Evolutionary conservation across 2,888 invertebrate genomes (phyloP), one percentile per base, ranked within the genome.

Genomic region (Lithosia quadra): DNA sequence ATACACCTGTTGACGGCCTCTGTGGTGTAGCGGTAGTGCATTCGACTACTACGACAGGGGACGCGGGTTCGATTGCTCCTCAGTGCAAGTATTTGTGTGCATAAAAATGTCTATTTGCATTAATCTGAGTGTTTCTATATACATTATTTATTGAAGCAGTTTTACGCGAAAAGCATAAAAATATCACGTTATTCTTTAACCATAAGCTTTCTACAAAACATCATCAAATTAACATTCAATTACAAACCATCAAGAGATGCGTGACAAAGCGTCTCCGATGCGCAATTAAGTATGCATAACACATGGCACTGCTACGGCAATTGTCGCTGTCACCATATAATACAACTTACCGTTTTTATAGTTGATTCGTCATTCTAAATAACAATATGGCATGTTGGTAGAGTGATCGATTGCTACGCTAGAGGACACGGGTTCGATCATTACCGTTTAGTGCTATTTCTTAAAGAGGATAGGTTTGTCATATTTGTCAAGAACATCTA

Each of bases 181-280:
- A 18, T 22, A 60, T 21, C 10, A 60, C 22, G 9, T 39, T 28
- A 18, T n/a, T 33, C 49, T n/a, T 2, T 24, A n/a, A 53, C 34
- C 3, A 63, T 21, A 22, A 34, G 24, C 28, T 61, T 28, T 43
- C 61, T 39, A 39, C 5, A 28, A 21, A 21, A 56, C 22, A 62
- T 34, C 33, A 56, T 8, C 22, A 66, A 60, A 63, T 63, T 24
- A 34, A 68, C 62, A 58, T 24, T 60, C 73, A 79, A 76, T 78
- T 76, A 72, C 76, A 75, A 76, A 69, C 67, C 65, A 71, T 73
- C 69, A 64, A 56, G 68, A 24, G 68, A 55, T 66, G 55, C 63
- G 72, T 76, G 72, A 79, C 72, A 62, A 69, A 73, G 69, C 62
- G 39, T 34, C 63, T 63, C 36, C 34, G 55, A 63, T 67, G 39